Evolutionary conservation across 2,888 invertebrate genomes (phyloP).

Genomic region (Melanophora roralis): DNA sequence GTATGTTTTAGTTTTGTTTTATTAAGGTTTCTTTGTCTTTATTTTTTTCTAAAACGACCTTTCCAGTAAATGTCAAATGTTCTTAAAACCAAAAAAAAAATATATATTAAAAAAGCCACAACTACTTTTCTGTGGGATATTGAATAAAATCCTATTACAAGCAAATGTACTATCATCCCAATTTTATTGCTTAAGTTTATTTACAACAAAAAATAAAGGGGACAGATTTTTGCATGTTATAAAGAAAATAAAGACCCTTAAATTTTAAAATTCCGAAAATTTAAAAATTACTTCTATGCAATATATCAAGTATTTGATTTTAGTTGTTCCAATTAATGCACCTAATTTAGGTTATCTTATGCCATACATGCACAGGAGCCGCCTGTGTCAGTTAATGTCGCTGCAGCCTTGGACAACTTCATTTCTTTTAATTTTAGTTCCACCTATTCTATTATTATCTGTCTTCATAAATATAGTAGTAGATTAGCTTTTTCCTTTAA

Average conservation of each 20-base stretch:
- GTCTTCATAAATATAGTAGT: background rate
- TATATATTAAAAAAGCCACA: background rate
- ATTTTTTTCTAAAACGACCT: constrained; percentile 49
- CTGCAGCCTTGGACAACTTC: background rate
- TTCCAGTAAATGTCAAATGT: constrained; percentile 60
- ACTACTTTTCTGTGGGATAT: constrained; percentile 17
- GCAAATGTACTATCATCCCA: constrained; percentile 10
- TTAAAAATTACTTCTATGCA: too few species aligned
- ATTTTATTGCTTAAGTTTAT: background rate
- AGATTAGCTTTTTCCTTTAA: constrained; percentile 41
- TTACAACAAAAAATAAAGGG: background rate
- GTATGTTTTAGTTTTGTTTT: background rate
- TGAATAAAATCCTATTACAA: too few species aligned
- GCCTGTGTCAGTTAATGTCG: too few species aligned
- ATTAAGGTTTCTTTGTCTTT: background rate
- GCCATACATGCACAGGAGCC: too few species aligned
- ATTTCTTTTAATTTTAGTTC: background rate
- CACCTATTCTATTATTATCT: background rate
- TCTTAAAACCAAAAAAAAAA: constrained; percentile 39
- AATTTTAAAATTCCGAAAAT: too few species aligned
- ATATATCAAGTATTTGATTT: too few species aligned
- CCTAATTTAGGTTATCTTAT: too few species aligned
- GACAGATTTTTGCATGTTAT: too few species aligned
- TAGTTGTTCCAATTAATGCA: too few species aligned
- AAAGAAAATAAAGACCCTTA: too few species aligned